Evolutionary conservation across 2,888 invertebrate species (phyloP).

Genomic region (Eurytoma californica): DNA sequence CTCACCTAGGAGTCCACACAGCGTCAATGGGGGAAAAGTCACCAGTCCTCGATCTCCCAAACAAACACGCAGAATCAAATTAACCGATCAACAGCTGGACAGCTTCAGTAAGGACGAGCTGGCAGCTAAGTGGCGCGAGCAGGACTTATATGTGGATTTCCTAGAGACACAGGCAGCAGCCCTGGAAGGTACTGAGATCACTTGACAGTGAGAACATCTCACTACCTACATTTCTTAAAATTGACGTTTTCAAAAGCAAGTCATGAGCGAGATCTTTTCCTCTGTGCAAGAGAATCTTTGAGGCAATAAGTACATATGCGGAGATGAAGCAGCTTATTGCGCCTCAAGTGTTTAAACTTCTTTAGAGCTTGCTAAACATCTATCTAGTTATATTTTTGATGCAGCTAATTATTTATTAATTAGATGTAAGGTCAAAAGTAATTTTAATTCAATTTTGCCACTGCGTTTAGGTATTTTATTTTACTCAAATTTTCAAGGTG

Average conservation of each 20-base stretch:
- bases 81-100: slow-evolving; percentile 82
- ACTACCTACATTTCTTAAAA: slow-evolving; percentile 59
- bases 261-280: slow-evolving; percentile 68
- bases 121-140: slow-evolving; percentile 83
- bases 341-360: slow-evolving; percentile 26
- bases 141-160: slow-evolving; percentile 85
- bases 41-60: slow-evolving; percentile 77
- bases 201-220: slow-evolving; percentile 68
- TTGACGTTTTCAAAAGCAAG: slow-evolving; percentile 72
- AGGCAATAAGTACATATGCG: slow-evolving; percentile 32
- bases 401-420: slow-evolving; percentile 37
- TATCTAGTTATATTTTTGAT: slow-evolving; percentile 21
- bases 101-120: slow-evolving; percentile 81
- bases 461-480: slow-evolving; percentile 37
- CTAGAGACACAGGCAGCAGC: slow-evolving; percentile 85
- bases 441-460: slow-evolving; percentile 41
- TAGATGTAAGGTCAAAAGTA: slow-evolving; percentile 46
- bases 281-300: slow-evolving; percentile 30
- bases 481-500: slow-evolving; percentile 50
- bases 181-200: slow-evolving; percentile 84
- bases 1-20: slow-evolving; percentile 69
- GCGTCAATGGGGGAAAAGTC: slow-evolving; percentile 64
- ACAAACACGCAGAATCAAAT: slow-evolving; percentile 78
- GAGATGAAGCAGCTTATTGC: slow-evolving; percentile 36
- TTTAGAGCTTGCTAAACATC: slow-evolving; percentile 28